phyloP scores from a whole-genome alignment of 1,140 invertebrate species.

The Grapholita molesta region DNA sequence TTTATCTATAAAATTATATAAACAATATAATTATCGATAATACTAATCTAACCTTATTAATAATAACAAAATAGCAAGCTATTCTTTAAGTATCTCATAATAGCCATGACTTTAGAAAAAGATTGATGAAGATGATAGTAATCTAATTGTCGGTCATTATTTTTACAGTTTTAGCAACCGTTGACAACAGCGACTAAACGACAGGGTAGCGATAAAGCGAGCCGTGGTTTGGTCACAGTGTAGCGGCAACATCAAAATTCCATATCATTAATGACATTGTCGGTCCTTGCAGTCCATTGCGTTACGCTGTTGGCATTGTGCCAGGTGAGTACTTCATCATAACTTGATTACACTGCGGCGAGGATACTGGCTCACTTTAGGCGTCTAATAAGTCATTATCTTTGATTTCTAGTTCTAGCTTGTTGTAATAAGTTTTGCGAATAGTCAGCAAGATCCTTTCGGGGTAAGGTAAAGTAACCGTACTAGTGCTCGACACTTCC shows the following conservation, averaged over 20 bases:
- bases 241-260: background rate
- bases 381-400: too few relatives aligned
- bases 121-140: background rate
- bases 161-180: background rate
- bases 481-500: too few relatives aligned
- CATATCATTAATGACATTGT: slow-evolving; percentile 9
- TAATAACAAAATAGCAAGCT: background rate
- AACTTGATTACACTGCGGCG: too few relatives aligned
- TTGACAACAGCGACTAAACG: background rate
- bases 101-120: background rate
- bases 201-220: background rate
- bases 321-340: background rate
- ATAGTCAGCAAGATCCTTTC: too few relatives aligned
- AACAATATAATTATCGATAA: too few relatives aligned
- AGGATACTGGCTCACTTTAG: too few relatives aligned
- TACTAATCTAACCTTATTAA: background rate
- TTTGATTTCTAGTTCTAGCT: too few relatives aligned
- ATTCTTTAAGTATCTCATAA: background rate
- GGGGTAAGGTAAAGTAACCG: too few relatives aligned
- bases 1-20: too few relatives aligned
- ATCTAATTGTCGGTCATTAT: background rate
- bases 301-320: background rate
- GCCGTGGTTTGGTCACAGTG: background rate
- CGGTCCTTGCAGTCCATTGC: background rate
- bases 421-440: too few relatives aligned